Percentiles rank a stretch among this genome's conserved stretches.
Conservation (phyloP, 1,140 invertebrate species). For the Pseudachorutes palmiensis region DNA sequence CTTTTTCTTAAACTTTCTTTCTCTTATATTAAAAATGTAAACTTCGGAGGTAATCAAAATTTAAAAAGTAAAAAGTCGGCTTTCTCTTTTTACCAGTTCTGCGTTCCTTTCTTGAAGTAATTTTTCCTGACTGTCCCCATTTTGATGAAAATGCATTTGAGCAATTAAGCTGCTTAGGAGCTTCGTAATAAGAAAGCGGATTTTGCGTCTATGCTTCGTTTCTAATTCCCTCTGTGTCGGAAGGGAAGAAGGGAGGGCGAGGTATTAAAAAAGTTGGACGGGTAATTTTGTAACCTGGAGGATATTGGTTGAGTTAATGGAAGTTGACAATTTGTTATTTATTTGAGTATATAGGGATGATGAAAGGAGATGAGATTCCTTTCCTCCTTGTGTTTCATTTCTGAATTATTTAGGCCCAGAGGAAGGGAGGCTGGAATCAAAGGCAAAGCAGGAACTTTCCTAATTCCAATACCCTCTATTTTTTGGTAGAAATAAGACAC, state of each 20-base stretch:
- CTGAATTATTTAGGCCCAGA: neutral
- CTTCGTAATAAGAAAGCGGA: conserved; percentile 3
- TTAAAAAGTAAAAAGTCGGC: too few relatives aligned
- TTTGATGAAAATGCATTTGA: conserved; percentile 10
- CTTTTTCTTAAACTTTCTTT: neutral
- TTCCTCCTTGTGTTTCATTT: conserved; percentile 1
- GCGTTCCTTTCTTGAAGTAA: neutral
- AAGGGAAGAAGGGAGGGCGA: neutral
- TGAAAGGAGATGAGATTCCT: conserved; percentile 11
- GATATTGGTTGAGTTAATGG: conserved; percentile 12
- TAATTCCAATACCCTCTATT: conserved; percentile 1
- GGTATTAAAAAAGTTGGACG: conserved; percentile 9
- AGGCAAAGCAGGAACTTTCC: neutral
- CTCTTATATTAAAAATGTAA: too few relatives aligned
- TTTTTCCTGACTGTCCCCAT: neutral
- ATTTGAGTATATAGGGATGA: neutral
- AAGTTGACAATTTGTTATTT: conserved; percentile 14
- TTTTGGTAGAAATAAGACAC: neutral
- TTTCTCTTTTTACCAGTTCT: neutral
- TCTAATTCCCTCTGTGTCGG: neutral
- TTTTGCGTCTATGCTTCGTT: neutral
- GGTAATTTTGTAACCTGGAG: conserved; percentile 7
- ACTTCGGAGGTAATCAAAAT: too few relatives aligned
- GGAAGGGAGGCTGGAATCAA: neutral
- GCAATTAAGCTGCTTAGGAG: conserved; percentile 10